Base-by-base conservation (phyloP, 2,888 invertebrate species). In the Ormyrus thymus region DNA sequence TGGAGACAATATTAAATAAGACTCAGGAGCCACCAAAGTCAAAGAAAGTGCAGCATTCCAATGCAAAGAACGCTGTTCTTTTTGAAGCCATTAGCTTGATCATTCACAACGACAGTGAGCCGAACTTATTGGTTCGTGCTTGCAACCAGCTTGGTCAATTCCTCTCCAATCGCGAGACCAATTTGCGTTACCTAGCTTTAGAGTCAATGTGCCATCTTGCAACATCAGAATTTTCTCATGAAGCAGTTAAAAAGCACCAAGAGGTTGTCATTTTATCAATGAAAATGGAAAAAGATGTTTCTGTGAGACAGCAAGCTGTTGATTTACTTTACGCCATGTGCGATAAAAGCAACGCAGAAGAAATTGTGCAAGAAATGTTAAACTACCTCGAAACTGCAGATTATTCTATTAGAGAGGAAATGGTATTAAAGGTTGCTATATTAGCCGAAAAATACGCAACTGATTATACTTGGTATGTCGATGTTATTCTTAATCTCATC, bases 11-110 rank as follows among this genome's bases (percentile, higher is more conserved):
- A 88, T 92, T 99, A 86, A 98, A 98, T 90, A 99, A 98, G 92
- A 99, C 99, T 29, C 98, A 99, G 91, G 99, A 99, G 91, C 98
- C 99, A 83, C 99, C 99, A 48, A 98, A 98, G 91, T 99, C 99
- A 68, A 99, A 99, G 92, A 99, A 99, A 92, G 99, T 99, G 48
- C 99, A 99, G 92, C 99, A 99, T 91, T 98, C 99, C 68, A 99
- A 99, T 92, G 99, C 99, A 78, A 99, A 99, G 91, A 99, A 99
- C 92, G 98, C 99, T 71, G 99, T 99, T 46, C 92, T 99, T 29
- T 99, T 99, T 92, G 99, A 99, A 92, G 99, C 99, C 64, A 99
- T 99, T 89, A 98, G 98, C 92, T 93, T 99, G 84, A 99, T 99
- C 84, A 99, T 99, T 88, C 99, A 99, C 90, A 98, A 98, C 92